Percentiles rank a stretch among this genome's conserved stretches.
Evolutionary conservation across 2,888 invertebrate genomes (phyloP).

Genomic region (Clitarchus hookeri): DNA sequence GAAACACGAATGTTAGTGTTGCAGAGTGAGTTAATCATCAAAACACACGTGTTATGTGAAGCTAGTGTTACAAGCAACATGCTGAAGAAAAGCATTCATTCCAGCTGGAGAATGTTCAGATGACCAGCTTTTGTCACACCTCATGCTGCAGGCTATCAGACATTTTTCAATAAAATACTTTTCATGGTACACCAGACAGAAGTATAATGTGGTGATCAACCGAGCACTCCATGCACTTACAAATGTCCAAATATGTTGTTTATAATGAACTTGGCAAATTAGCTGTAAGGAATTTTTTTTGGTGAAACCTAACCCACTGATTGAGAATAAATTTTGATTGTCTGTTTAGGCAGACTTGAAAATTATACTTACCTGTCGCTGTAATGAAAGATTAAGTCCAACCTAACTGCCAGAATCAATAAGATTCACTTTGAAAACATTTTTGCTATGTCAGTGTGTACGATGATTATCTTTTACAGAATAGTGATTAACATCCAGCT

Average conservation of each 20-base stretch:
- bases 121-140: conserved; percentile 3
- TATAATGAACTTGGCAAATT: too few relatives aligned
- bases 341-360: neutral
- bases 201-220: neutral
- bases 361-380: neutral
- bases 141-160: neutral
- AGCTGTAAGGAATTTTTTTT: too few relatives aligned
- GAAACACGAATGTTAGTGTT: neutral
- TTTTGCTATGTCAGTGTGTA: too few relatives aligned
- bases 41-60: neutral
- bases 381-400: too few relatives aligned
- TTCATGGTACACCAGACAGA: neutral
- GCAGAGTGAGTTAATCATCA: neutral
- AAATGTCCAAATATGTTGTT: too few relatives aligned
- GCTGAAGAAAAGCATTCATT: neutral
- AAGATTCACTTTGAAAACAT: too few relatives aligned
- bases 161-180: neutral
- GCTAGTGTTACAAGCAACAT: neutral
- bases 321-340: too few relatives aligned
- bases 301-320: too few relatives aligned
- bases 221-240: neutral
- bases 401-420: too few relatives aligned
- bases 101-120: neutral
- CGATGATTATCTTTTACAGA: too few relatives aligned
- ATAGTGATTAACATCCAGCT: too few relatives aligned